Percentiles rank a stretch among this genome's conserved stretches.
phyloP scores from a whole-genome alignment of 1,140 invertebrate genomes.

The Drosophila teissieri region DNA sequence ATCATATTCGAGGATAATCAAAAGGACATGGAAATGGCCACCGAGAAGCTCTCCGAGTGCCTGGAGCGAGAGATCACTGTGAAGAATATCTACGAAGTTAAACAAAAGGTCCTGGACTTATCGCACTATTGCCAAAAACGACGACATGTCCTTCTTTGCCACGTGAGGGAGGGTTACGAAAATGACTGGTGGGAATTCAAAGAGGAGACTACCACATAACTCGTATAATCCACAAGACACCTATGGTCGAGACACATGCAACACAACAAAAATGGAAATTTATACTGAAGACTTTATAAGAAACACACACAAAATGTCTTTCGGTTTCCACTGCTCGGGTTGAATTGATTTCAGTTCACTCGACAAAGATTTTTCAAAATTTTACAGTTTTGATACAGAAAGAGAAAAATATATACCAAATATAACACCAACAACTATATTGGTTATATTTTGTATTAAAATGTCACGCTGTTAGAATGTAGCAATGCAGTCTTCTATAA shows the following conservation, averaged over 20 bases:
- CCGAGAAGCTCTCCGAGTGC: slow-evolving; percentile 98
- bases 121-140: slow-evolving; percentile 98
- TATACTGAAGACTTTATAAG: slow-evolving; percentile 60
- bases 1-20: slow-evolving; percentile 99
- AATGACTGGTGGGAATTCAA: slow-evolving; percentile 99
- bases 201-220: slow-evolving; percentile 83
- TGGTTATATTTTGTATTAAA: not conserved
- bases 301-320: slow-evolving; percentile 7
- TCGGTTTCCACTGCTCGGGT: slow-evolving; percentile 37
- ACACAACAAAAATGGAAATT: slow-evolving; percentile 10
- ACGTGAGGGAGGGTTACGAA: slow-evolving; percentile 99
- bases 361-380: slow-evolving; percentile 42
- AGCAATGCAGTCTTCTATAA: no score
- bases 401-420: slow-evolving; percentile 14
- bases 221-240: not conserved
- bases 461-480: no score
- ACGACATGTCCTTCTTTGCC: slow-evolving; percentile 95
- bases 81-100: slow-evolving; percentile 98
- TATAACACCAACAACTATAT: not conserved
- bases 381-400: slow-evolving; percentile 41
- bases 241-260: not conserved
- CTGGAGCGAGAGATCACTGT: slow-evolving; percentile 98
- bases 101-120: slow-evolving; percentile 98
- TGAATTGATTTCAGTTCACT: slow-evolving; percentile 7
- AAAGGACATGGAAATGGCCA: slow-evolving; percentile 97